Evolutionary conservation across 37 sponge, comb jelly and placozoan genomes (phyloP).

Genomic region (Cliona cf. orientalis): DNA sequence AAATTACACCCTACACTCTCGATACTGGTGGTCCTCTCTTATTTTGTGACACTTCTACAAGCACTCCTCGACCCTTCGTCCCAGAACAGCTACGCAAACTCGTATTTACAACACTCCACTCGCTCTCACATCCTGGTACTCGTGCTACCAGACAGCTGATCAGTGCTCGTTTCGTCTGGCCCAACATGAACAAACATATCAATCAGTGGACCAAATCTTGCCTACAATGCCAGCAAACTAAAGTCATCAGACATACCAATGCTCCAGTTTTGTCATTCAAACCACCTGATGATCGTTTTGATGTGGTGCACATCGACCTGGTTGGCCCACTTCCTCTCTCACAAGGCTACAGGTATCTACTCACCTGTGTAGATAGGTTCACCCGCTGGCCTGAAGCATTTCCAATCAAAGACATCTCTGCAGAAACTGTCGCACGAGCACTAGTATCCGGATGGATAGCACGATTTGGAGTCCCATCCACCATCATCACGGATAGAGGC

Average conservation of each 20-base stretch:
- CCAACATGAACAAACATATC: constrained; percentile 63
- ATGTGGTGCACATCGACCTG: constrained; percentile 59
- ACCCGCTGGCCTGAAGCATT: constrained; percentile 64
- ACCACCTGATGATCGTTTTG: constrained; percentile 55
- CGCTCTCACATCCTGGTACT: constrained; percentile 64
- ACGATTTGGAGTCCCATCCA: constrained; percentile 60
- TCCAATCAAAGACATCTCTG: constrained; percentile 47
- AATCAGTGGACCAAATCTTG: constrained; percentile 57
- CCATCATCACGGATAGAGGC: constrained; percentile 54
- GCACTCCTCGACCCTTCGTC: constrained; percentile 38
- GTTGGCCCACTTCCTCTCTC: constrained; percentile 75
- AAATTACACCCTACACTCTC: constrained; percentile 31
- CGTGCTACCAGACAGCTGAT: constrained; percentile 57
- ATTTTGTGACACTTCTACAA: constrained; percentile 58
- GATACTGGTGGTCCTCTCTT: constrained; percentile 12
- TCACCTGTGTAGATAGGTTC: constrained; percentile 61
- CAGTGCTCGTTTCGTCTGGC: constrained; percentile 66
- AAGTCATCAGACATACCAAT: constrained; percentile 47
- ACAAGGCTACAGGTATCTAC: constrained; percentile 54
- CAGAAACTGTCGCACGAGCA: constrained; percentile 53
- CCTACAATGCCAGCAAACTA: constrained; percentile 56
- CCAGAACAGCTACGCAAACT: constrained; percentile 28
- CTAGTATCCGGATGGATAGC: constrained; percentile 54
- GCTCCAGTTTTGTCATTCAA: constrained; percentile 43
- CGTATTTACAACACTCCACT: constrained; percentile 52